Percentiles rank a stretch among this genome's conserved stretches.
Evolutionary conservation across 2,888 invertebrate genomes (phyloP).

Genomic region (Nomada hirtipes): DNA sequence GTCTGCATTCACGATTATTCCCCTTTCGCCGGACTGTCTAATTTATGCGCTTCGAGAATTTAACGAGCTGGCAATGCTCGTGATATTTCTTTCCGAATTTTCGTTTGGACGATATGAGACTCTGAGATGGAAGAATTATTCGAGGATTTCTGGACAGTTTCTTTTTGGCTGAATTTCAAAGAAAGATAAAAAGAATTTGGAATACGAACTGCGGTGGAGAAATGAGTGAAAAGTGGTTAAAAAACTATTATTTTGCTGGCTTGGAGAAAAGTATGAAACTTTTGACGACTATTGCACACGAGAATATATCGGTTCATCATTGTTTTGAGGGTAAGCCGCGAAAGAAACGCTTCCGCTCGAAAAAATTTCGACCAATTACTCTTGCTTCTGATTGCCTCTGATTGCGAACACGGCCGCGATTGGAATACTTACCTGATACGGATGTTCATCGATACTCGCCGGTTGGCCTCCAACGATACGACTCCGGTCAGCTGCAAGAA

Average conservation of each 20-base stretch:
- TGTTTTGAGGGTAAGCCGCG: not conserved
- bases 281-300: not conserved
- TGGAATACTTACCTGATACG: slow-evolving; percentile 79
- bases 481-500: slow-evolving; percentile 62
- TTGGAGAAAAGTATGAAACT: not conserved
- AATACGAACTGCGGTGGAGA: not conserved
- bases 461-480: slow-evolving; percentile 81
- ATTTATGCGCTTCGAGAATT: not conserved
- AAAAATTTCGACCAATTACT: slow-evolving; percentile 33
- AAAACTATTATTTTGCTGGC: not conserved
- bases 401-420: not conserved
- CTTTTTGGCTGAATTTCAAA: no score
- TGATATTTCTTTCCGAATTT: not conserved
- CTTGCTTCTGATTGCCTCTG: not conserved
- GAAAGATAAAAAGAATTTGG: not conserved
- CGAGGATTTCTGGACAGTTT: not conserved
- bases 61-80: not conserved
- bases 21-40: not conserved
- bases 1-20: slow-evolving; percentile 13
- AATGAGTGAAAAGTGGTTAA: not conserved
- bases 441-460: slow-evolving; percentile 79
- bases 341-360: slow-evolving; percentile 19
- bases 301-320: not conserved
- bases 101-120: not conserved
- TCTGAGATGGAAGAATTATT: not conserved